phyloP scores from a whole-genome alignment of 2,888 invertebrate genomes.

The Crocallis elinguaria region DNA sequence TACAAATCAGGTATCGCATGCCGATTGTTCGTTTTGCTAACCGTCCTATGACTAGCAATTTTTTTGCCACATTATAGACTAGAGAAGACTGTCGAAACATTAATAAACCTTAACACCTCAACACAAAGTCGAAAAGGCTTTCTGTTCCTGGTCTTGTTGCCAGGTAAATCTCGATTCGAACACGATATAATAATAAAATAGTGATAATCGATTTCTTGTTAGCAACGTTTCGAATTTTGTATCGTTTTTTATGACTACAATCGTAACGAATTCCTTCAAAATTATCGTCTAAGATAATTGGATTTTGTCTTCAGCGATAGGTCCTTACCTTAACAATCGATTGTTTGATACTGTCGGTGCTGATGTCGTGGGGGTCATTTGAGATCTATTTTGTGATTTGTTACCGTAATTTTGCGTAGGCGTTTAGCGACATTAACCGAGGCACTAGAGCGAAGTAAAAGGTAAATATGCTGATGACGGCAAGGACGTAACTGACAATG shows the following conservation, averaged over 20 bases:
- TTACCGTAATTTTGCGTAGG: not conserved
- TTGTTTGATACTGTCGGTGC: slow-evolving; percentile 3
- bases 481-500: slow-evolving; percentile 48
- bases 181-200: slow-evolving; percentile 57
- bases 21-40: slow-evolving; percentile 53
- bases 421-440: slow-evolving; percentile 10
- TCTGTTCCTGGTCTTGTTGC: slow-evolving; percentile 4
- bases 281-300: slow-evolving; percentile 30
- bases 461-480: slow-evolving; percentile 15
- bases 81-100: not conserved
- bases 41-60: slow-evolving; percentile 64
- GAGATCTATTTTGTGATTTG: not conserved
- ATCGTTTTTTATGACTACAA: slow-evolving; percentile 23
- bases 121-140: slow-evolving; percentile 23
- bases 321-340: not conserved
- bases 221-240: slow-evolving; percentile 45
- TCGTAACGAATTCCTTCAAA: slow-evolving; percentile 33
- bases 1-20: slow-evolving; percentile 41
- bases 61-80: slow-evolving; percentile 52
- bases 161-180: slow-evolving; percentile 49
- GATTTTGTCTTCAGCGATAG: slow-evolving; percentile 9
- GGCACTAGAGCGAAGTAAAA: slow-evolving; percentile 49
- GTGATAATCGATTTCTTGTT: slow-evolving; percentile 70
- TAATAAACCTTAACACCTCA: slow-evolving; percentile 20
- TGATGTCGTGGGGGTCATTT: not conserved